phyloP scores from a whole-genome alignment of 1,140 invertebrate genomes.

The Papilio polytes region DNA sequence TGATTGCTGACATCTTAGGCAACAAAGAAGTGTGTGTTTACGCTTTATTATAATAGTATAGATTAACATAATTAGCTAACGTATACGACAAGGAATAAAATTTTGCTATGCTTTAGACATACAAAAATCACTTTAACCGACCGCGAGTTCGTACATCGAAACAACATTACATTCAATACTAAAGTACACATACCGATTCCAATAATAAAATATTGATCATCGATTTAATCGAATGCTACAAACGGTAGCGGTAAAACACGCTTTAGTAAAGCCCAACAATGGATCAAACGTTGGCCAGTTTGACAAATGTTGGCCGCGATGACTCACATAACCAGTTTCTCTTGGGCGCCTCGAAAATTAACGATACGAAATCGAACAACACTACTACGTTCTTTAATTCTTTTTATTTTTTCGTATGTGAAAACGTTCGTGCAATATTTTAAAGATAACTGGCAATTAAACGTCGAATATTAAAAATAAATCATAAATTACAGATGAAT shows the following conservation, averaged over 20 bases:
- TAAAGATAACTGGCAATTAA: slow-evolving; percentile 24
- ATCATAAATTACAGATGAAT: slow-evolving; percentile 4
- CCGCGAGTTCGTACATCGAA: too few relatives aligned
- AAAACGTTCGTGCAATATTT: slow-evolving; percentile 4
- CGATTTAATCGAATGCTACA: slow-evolving; percentile 20
- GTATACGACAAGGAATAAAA: too few relatives aligned
- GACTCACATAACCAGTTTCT: slow-evolving; percentile 37
- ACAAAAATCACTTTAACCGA: too few relatives aligned
- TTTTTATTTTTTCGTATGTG: slow-evolving; percentile 10
- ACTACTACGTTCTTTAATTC: slow-evolving; percentile 15
- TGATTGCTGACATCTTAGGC: too few relatives aligned
- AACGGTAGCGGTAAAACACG: slow-evolving; percentile 27
- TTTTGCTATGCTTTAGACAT: too few relatives aligned
- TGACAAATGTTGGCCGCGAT: slow-evolving; percentile 30
- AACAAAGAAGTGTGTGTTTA: too few relatives aligned
- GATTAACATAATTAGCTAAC: too few relatives aligned
- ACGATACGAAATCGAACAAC: slow-evolving; percentile 25
- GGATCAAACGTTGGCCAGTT: slow-evolving; percentile 36
- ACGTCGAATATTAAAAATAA: slow-evolving; percentile 24
- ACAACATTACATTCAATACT: too few relatives aligned
- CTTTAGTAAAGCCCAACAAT: slow-evolving; percentile 27
- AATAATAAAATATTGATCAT: slow-evolving; percentile 21
- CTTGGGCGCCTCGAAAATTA: slow-evolving; percentile 36
- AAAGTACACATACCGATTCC: background rate
- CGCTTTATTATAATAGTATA: too few relatives aligned